Evolutionary conservation across 2,113 vertebrate species (phyloP).

Genomic region (Sclerurus mexicanus): DNA sequence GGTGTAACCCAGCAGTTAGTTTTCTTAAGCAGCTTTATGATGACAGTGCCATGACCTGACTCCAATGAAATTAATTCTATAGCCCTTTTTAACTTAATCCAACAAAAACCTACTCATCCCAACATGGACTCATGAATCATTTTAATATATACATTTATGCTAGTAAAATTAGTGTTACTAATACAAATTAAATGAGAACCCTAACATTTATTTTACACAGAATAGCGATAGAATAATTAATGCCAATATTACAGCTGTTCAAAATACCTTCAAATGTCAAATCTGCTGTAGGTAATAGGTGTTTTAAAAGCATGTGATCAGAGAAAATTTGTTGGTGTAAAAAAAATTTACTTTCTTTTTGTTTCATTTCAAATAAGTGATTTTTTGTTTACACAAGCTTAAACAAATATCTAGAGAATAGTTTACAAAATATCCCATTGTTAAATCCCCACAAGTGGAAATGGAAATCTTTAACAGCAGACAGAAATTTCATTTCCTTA

Average conservation of each 20-base stretch:
- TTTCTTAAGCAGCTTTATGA: constrained; percentile 11
- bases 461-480: background rate
- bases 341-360: background rate
- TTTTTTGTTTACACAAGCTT: background rate
- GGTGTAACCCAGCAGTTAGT: background rate
- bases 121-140: background rate
- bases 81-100: background rate
- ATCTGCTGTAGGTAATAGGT: background rate
- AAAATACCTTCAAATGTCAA: background rate
- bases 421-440: background rate
- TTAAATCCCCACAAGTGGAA: background rate
- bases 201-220: background rate
- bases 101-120: constrained; percentile 12
- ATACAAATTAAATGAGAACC: constrained; percentile 14
- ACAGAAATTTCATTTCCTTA: background rate
- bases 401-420: background rate
- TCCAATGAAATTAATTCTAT: constrained; percentile 7
- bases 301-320: background rate
- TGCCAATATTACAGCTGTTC: background rate
- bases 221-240: background rate
- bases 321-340: background rate
- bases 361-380: background rate
- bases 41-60: background rate
- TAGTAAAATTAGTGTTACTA: constrained; percentile 12
- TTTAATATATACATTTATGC: background rate